These are phyloP conservation scores for Eonycteris spelaea DNA, from an alignment of 2,113 vertebrate genomes.

Conservation along the genomic window DNA sequence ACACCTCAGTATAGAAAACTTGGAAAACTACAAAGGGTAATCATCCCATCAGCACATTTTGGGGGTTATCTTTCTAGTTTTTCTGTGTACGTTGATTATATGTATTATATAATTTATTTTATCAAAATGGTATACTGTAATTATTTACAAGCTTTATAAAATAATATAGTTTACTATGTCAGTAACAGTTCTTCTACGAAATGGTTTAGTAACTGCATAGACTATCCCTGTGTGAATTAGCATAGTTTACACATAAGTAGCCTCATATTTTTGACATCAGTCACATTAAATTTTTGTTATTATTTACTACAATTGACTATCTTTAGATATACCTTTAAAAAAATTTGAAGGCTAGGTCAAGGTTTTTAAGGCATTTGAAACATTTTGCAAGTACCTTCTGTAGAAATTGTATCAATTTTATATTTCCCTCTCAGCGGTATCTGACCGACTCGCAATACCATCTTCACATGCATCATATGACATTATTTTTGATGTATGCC, in stretches of 20 bases:
- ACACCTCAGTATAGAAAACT: background rate
- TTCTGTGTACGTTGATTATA: background rate
- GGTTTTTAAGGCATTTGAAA: background rate
- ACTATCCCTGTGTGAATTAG: background rate
- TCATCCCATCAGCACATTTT: background rate
- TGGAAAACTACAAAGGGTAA: background rate
- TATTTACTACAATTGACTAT: background rate
- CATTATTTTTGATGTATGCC: background rate
- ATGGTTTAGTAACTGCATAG: background rate
- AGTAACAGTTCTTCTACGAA: background rate
- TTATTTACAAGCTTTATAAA: slow-evolving; percentile 34
- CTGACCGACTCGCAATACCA: background rate
- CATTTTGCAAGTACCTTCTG: background rate
- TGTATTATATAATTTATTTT: background rate
- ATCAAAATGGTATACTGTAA: background rate
- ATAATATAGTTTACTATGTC: background rate
- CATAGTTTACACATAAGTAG: background rate
- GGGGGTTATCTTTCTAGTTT: slow-evolving; percentile 2
- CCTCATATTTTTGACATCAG: background rate
- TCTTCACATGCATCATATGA: background rate
- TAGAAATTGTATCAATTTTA: background rate
- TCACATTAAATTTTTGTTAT: slow-evolving; percentile 36
- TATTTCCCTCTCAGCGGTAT: background rate
- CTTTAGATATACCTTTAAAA: background rate
- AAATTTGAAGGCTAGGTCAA: background rate